Evolutionary conservation across 2,797 vertebrate genomes (phyloP), one percentile per base, ranked within the genome.

Genomic region (Pampus argenteus): DNA sequence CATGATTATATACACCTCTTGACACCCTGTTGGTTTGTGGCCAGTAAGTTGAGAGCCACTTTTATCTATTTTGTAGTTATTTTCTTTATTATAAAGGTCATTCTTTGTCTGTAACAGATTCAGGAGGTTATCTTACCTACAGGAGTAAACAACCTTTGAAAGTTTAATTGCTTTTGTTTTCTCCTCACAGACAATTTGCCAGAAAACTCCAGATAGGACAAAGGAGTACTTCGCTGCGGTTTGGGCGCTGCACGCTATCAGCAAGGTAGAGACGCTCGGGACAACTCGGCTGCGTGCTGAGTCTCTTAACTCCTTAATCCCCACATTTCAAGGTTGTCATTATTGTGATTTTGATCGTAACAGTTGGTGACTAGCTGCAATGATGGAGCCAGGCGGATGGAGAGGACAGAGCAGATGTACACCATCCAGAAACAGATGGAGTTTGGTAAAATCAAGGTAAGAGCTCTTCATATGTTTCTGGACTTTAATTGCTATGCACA

Each of bases 321-420:
- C 2, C 13, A 34, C 23, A 17, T 20, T 71, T 40, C 31, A 6
- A 18, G 20, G 17, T 42, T 4, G 11, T 59, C 15, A 44, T n/a
- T 9, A 15, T 66, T 47, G 11, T 47, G 2, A 28, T 7, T 48
- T 11, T 48, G 47, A 34, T 36, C 25, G 64, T 38, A 60, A 75
- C 65, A 99, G 98, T 87, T 99, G 87, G 98, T 99, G n/a, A 93
- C 84, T 13, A 94, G 81, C 58, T 99, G 98, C 87, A 99, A 99
- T 0, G 96, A 99, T 1, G 96, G 98, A 0, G 98, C 98, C 0
- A 93, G 94, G 50, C 93, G 91, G 25, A 99, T 99, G 98, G 97
- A 98, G 90, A 94, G 96, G 72, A 99, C 94, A 0, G 98, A 99
- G 86, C 97, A 97, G 94, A 96, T 99, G 96, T 97, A 94, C 91